Evolutionary conservation across 2,113 vertebrate species (phyloP), one percentile per base, ranked within the genome.

Genomic region (Odobenus rosmarus): DNA sequence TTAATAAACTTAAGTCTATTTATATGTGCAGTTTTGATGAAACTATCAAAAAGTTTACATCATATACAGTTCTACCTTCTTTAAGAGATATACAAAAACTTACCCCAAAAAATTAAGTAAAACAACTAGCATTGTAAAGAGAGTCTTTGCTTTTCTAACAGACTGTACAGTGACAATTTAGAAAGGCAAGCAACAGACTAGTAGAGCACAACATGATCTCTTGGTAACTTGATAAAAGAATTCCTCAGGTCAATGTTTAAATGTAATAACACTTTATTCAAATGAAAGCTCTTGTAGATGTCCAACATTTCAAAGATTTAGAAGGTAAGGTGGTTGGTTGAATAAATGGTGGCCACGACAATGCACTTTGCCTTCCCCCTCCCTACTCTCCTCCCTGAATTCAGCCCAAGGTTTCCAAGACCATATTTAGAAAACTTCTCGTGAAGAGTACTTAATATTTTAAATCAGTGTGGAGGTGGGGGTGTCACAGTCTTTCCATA

Each of bases 171-270:
- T 55, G 23, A 55, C 53, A 61, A 23, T 5, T 55, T 97, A 57
- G 39, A 95, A 97, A 88, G 9, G 14, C 21, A 67, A 26, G 13
- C 71, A 88, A 57, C 6, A 90, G 42, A 69, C 23, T 28, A 84
- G 61, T 33, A 89, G 79, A 69, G 9, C 57, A 64, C 24, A 26
- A 26, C 33, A 1, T 39, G 8, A 81, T 69, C 76, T 90, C 19
- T 77, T 77, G 13, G 2, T 76, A 57, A 51, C 94, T 96, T 46
- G 3, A 74, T 31, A 64, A 28, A 84, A 67, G 57, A 79, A 84
- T 79, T 83, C 13, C 33, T 91, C 46, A 36, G 15, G 26, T 86
- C n/a, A 92, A 55, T n/a, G 67, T 88, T 94, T 71, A 92, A 92
- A n/a, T 74, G 18, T 67, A 74, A 36, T 61, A 92, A 69, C 18